A percentile compares a stretch with the other conserved stretches of the same genome.
phyloP scores from a whole-genome alignment of 2,113 vertebrate genomes.

The Ciconia maguari region DNA sequence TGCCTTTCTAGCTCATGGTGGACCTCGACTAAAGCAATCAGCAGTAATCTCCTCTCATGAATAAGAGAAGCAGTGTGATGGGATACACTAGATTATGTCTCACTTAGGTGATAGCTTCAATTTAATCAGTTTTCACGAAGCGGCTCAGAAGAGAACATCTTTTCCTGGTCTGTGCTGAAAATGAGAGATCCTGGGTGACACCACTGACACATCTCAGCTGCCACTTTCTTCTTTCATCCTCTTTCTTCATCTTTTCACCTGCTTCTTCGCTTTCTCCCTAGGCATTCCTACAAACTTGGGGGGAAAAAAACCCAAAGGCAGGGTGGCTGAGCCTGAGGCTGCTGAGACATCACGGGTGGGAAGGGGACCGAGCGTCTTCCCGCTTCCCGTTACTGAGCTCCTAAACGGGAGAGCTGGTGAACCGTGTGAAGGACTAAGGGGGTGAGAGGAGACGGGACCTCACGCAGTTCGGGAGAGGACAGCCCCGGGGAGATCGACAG shows the following conservation, averaged over 20 bases:
- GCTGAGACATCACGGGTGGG: background rate
- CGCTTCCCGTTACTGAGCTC: background rate
- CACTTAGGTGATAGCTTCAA: background rate
- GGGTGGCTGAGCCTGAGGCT: background rate
- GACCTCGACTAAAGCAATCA: background rate
- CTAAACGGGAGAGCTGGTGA: background rate
- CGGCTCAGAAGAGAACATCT: background rate
- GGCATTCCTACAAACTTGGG: background rate
- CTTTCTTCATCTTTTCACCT: background rate
- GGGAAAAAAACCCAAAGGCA: background rate
- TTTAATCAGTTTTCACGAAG: background rate
- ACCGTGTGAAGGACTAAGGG: background rate
- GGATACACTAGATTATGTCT: background rate
- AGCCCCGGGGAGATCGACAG: background rate
- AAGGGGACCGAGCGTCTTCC: background rate
- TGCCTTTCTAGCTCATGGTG: background rate
- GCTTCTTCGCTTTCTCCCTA: background rate
- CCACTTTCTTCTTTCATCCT: background rate
- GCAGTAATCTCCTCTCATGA: background rate
- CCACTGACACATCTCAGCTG: background rate
- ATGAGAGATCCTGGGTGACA: background rate
- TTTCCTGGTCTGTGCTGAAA: background rate
- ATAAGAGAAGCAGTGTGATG: background rate
- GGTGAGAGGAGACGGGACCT: background rate
- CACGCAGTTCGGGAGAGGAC: background rate